A percentile compares a stretch with the other conserved stretches of the same genome.
These are phyloP conservation scores for Pelodiscus sinensis DNA, from an alignment of 2,113 vertebrate species.

Conservation along the genomic window DNA sequence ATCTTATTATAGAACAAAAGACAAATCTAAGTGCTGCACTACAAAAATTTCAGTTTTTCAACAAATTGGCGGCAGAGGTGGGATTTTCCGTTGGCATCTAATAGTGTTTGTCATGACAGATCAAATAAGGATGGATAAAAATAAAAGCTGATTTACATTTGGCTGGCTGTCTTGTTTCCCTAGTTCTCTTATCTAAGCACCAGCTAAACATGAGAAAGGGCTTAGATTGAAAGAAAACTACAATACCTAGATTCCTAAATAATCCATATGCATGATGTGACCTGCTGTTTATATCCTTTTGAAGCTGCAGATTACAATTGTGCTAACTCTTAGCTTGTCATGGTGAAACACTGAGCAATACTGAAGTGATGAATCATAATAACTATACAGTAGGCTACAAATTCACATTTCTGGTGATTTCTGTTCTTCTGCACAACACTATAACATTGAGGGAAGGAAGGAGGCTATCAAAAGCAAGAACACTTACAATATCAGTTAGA, in stretches of 20 bases:
- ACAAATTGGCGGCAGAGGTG: not conserved
- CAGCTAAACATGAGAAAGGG: not conserved
- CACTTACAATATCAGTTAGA: not conserved
- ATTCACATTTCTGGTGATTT: not conserved
- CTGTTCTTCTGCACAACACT: not conserved
- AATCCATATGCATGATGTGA: not conserved
- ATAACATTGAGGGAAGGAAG: accelerated
- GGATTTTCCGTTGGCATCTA: not conserved
- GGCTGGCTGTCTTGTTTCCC: not conserved
- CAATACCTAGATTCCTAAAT: slow-evolving; percentile 3
- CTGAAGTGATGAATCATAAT: not conserved
- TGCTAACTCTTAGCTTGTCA: not conserved
- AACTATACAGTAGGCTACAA: not conserved
- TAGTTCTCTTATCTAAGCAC: not conserved
- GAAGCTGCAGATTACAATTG: not conserved
- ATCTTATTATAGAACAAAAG: not conserved
- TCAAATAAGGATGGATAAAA: not conserved
- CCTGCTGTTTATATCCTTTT: slow-evolving; percentile 8
- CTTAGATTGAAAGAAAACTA: not conserved
- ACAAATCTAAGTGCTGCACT: not conserved
- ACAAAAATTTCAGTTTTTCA: not conserved
- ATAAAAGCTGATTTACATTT: not conserved
- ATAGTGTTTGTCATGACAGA: not conserved
- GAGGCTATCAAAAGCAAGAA: not conserved
- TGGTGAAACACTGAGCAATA: not conserved